Base-by-base conservation (phyloP, 1,140 invertebrate species). In the Ctenoplectra terminalis region DNA sequence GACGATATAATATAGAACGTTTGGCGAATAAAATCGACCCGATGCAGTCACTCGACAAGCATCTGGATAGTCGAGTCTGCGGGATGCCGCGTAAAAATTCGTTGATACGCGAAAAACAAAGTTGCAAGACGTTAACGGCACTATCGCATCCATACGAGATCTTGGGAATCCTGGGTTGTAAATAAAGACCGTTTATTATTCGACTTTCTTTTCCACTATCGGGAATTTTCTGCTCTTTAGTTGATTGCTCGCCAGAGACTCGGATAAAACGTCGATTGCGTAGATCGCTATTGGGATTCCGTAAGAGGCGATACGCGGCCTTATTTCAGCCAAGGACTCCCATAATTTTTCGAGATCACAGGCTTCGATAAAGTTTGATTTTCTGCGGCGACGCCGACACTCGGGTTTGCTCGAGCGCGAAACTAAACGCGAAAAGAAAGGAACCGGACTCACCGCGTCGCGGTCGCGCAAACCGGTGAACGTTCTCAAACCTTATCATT, bases 271-370 rank as follows among this genome's bases (percentile, higher is more conserved):
- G 46, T 17, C 29, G 52, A 40, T 50, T 74, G 83, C 52, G 40
- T 40, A 54, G 70, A 79, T 83, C 37, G 70, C 34, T n/a, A 75
- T 13, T 75, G 23, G 48, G 46, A 66, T 63, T 66, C 70, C 77
- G 46, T 72, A 85, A 80, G 29, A 73, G 70, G 71, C 78, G 75
- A 73, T 48, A 50, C 43, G 29, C 17, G 63, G 60, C 52, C 70
- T 84, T 74, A 85, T 87, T 87, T 73, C 48, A 74, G 17, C 63
- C 82, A 89, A 89, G 82, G 85, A 87, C 82, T 81, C 43, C 26
- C 54, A n/a, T 29, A 20, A 77, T 79, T 85, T 89, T 89, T 83
- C 64, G 50, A 66, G 81, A 88, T 88, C 48, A 56, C 40, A 23
- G 15, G 6, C 29, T 23, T 37, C 69, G 87, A 88, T 88, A 87